Evolutionary conservation across 2,888 invertebrate genomes (phyloP).

Genomic region (Xanthorhoe spadicearia): DNA sequence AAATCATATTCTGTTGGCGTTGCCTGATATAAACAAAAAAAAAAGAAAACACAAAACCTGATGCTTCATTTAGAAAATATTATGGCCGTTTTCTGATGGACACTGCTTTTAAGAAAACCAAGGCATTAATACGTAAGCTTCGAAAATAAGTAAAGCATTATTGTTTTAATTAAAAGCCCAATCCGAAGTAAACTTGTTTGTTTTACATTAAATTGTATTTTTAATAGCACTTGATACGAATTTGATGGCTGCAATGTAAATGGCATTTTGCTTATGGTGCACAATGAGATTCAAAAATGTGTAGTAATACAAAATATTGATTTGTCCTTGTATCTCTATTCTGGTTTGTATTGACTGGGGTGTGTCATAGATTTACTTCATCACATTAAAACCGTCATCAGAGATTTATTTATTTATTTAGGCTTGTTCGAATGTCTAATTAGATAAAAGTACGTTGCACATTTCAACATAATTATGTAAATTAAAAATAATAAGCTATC

Average conservation of each 20-base stretch:
- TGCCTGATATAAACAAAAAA: too few relatives aligned
- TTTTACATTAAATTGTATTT: slow-evolving; percentile 23
- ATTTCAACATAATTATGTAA: too few relatives aligned
- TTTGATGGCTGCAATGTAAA: slow-evolving; percentile 24
- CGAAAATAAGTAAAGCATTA: slow-evolving; percentile 11
- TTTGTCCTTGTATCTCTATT: too few relatives aligned
- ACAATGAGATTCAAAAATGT: slow-evolving; percentile 5
- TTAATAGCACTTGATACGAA: slow-evolving; percentile 28
- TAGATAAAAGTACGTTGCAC: too few relatives aligned
- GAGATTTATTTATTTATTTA: too few relatives aligned
- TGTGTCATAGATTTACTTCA: too few relatives aligned
- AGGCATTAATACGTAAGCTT: background rate
- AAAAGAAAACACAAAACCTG: too few relatives aligned
- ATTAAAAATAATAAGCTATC: too few relatives aligned
- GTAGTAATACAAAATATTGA: slow-evolving; percentile 5
- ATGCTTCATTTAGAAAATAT: background rate
- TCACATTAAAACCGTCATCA: too few relatives aligned
- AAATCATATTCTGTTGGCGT: too few relatives aligned
- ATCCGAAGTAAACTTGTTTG: slow-evolving; percentile 15
- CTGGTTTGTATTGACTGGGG: too few relatives aligned
- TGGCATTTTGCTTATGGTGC: slow-evolving; percentile 4
- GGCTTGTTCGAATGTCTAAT: too few relatives aligned
- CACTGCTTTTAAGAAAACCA: background rate
- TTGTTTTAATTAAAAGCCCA: slow-evolving; percentile 19
- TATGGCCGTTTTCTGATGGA: background rate